Evolutionary conservation across 2,888 invertebrate species (phyloP), one percentile per base, ranked within the genome.

Genomic region (Cataglyphis albicans): DNA sequence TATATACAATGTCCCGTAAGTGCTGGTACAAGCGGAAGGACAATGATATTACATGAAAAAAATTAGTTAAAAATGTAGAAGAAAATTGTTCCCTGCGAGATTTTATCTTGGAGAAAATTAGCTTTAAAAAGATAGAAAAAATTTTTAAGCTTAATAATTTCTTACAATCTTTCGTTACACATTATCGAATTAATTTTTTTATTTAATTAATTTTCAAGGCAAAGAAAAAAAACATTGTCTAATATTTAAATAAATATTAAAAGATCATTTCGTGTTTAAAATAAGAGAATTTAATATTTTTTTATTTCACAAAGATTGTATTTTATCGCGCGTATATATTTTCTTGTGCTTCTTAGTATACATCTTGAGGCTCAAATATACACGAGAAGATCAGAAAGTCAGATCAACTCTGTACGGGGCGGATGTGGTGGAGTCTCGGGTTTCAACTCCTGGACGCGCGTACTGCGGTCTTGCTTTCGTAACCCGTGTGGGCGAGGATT

Each of bases 401-500:
- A 48, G 78, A 80, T 80, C 72, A 44, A 41, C 57, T 59, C 21
- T 57, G 57, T 57, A 35, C 59, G 29, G 35, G 35, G n/a, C 52
- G 44, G 72, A 70, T 70, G 72, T 44, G 59, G 44, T 18, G 32
- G 44, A 44, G 59, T 80, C 78, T 80, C 78, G n/a, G 72, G 59
- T 80, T 80, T 70, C 78, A 80, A 80, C 78, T 80, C 44, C 44
- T 78, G 76, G 76, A 32, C 68, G 59, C 38, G 38, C 76, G n/a
- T 21, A 68, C 55, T 32, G 78, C 41, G 78, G 70, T 80, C 78
- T 80, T 55, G 78, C 72, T 80, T 80, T 80, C 78, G 72, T 70
- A 80, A 72, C 78, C 29, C 29, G 70, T 80, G 78, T 80, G 78
- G 72, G 59, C 78, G 72, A 80, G 59, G 73, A 80, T 70, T 70